phyloP scores from a whole-genome alignment of 2,888 invertebrate genomes.

The Drosophila kambysellisi region DNA sequence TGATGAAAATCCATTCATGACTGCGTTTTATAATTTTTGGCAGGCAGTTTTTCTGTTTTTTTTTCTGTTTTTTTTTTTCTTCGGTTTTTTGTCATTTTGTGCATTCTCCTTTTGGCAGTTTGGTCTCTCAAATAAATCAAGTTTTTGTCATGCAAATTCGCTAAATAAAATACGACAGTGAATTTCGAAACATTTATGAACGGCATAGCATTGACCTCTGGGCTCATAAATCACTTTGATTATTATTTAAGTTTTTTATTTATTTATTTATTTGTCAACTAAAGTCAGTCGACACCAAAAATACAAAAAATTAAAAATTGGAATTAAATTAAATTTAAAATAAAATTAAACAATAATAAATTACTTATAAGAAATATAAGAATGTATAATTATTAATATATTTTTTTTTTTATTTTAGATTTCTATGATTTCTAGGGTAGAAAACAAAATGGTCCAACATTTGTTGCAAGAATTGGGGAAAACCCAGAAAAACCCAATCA shows the following conservation, averaged over 20 bases:
- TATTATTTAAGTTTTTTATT: slow-evolving; percentile 76
- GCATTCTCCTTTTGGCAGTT: slow-evolving; percentile 67
- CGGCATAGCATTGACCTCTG: slow-evolving; percentile 70
- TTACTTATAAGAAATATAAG: too few relatives aligned
- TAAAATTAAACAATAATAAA: too few relatives aligned
- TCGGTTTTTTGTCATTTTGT: slow-evolving; percentile 16
- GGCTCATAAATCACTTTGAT: slow-evolving; percentile 75
- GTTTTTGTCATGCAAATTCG: slow-evolving; percentile 67
- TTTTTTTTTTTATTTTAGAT: too few relatives aligned
- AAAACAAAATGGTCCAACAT: too few relatives aligned
- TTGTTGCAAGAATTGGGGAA: too few relatives aligned
- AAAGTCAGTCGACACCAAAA: too few relatives aligned
- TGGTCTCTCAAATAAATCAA: slow-evolving; percentile 68
- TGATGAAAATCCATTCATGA: slow-evolving; percentile 23
- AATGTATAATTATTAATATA: too few relatives aligned
- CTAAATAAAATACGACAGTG: slow-evolving; percentile 48
- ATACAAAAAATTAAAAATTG: too few relatives aligned
- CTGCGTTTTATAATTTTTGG: slow-evolving; percentile 47
- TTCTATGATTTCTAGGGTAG: too few relatives aligned
- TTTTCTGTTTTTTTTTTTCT: neutral
- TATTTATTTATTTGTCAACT: too few relatives aligned
- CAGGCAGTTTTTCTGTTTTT: slow-evolving; percentile 20
- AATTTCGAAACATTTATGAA: slow-evolving; percentile 63
- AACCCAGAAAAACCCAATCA: too few relatives aligned
- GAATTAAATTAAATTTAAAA: too few relatives aligned